A percentile compares a stretch with the other conserved stretches of the same genome.
phyloP scores from a whole-genome alignment of 2,888 invertebrate genomes.

The Gandaritis pyraliata region DNA sequence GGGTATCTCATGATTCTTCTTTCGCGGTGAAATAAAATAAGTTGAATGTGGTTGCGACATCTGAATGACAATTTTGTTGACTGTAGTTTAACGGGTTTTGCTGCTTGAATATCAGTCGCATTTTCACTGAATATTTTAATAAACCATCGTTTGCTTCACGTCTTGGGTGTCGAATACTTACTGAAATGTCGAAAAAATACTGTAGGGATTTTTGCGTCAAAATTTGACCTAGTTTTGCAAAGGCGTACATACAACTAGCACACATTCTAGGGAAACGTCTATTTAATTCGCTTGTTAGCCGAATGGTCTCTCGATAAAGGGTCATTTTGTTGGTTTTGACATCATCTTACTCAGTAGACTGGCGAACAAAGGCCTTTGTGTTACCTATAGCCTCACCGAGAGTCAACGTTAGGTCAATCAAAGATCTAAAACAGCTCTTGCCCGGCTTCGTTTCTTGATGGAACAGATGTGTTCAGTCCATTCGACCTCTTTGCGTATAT shows the following conservation, averaged over 20 bases:
- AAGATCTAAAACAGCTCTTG: too few species aligned
- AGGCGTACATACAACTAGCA: too few species aligned
- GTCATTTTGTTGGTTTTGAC: background rate
- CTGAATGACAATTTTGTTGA: slow-evolving; percentile 71
- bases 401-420: too few species aligned
- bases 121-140: slow-evolving; percentile 18
- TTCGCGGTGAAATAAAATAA: slow-evolving; percentile 69
- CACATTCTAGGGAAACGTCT: too few species aligned
- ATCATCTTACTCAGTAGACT: background rate
- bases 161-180: slow-evolving; percentile 14
- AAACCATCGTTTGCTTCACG: slow-evolving; percentile 17
- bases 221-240: slow-evolving; percentile 5
- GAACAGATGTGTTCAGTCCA: too few species aligned
- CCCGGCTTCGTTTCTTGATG: too few species aligned
- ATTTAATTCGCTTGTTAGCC: too few species aligned
- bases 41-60: slow-evolving; percentile 60
- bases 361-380: too few species aligned
- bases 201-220: background rate
- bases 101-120: slow-evolving; percentile 34
- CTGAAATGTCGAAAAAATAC: slow-evolving; percentile 18
- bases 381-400: too few species aligned
- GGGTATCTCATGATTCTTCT: slow-evolving; percentile 70
- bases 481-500: too few species aligned
- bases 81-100: slow-evolving; percentile 47
- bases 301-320: too few species aligned